Base-by-base conservation (phyloP, 2,113 vertebrate species). In the Eira barbara region DNA sequence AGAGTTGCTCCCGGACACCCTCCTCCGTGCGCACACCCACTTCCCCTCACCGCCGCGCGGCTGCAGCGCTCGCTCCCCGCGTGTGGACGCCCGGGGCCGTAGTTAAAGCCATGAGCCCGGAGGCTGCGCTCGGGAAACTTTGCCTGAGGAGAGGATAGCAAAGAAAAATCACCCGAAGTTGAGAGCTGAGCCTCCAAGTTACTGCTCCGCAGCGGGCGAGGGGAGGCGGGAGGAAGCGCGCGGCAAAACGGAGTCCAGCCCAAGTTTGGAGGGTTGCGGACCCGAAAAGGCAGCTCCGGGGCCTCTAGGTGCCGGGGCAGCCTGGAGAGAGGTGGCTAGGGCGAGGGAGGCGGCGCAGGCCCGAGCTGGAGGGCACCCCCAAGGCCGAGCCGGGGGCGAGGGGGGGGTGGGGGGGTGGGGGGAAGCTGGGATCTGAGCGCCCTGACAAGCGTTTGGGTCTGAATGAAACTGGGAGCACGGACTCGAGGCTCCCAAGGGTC, bases 121-220 rank as follows among this genome's bases (percentile, higher is more conserved):
- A 55, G 84, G 92, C 94, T 59, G 91, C 91, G 78, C 88, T 95
- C 59, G 17, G 80, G 95, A 98, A 98, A 98, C 98, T 98, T 98
- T 98, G 94, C 96, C 94, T 20, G 9, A 81, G 81, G 63, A 98
- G 82, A 96, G 49, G 71, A 47, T 23, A 76, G 88, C 71, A 71
- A 80, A 92, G 90, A 95, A 97, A 97, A 98, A 97, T 93, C 95
- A 96, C 95, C 94, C 97, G 80, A 98, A 98, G 97, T 98, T 98
- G 36, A 92, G 95, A 97, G 92, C 95, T 80, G 71, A 97, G 91
- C 96, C 96, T 96, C 82, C 97, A 98, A 98, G 97, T 98, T 95
- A 67, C 96, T 94, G 97, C 97, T 87, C 93, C 55, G 80, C 92
- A 2, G 95, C 57, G 83, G 94, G 95, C 25, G 21, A 83, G 47